phyloP scores from a whole-genome alignment of 2,113 vertebrate species.

The Halcyon malimbica region DNA sequence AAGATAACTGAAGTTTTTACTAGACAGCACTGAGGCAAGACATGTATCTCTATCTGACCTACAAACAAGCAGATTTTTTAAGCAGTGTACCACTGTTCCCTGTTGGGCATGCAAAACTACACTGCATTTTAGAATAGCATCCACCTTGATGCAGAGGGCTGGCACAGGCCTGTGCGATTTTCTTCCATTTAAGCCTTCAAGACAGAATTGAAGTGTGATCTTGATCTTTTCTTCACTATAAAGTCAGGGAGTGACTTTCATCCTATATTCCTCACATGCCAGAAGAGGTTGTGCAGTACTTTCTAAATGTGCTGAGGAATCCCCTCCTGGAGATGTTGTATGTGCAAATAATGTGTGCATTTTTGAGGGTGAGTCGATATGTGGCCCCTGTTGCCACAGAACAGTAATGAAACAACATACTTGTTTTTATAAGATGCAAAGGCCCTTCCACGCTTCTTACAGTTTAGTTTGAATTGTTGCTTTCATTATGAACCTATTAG shows the following conservation, averaged over 20 bases:
- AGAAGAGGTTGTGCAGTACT: not conserved
- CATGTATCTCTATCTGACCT: not conserved
- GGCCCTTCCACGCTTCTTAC: not conserved
- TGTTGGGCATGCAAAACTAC: not conserved
- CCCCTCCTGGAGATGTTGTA: fast-evolving
- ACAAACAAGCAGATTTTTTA: not conserved
- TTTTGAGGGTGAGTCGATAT: not conserved
- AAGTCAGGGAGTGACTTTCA: not conserved
- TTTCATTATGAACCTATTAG: not conserved
- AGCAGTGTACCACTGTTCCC: not conserved
- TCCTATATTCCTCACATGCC: not conserved
- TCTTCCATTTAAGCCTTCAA: not conserved
- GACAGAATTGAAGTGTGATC: not conserved
- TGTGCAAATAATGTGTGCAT: fast-evolving
- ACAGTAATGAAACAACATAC: not conserved
- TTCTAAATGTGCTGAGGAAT: not conserved
- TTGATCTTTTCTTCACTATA: not conserved
- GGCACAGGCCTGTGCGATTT: not conserved
- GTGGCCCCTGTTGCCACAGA: not conserved
- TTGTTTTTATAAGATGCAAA: not conserved
- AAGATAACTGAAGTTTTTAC: not conserved
- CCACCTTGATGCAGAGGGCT: not conserved
- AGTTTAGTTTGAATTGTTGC: not conserved
- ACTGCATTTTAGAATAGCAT: not conserved
- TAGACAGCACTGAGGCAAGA: constrained; percentile 6